phyloP scores from a whole-genome alignment of 2,113 vertebrate genomes.

The Gorilla gorilla region DNA sequence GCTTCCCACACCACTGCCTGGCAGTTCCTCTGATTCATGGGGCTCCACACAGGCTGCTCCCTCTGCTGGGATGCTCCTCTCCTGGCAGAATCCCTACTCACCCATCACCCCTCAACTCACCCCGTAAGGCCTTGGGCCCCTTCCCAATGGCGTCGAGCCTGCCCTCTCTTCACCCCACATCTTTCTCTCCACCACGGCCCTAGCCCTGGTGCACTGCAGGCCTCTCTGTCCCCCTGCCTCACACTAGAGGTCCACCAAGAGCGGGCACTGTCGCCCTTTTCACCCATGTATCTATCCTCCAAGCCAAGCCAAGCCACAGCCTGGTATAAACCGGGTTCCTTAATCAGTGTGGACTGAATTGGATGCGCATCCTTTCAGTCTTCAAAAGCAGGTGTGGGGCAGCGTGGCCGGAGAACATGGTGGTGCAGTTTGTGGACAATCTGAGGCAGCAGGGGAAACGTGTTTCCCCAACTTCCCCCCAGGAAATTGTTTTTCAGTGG shows the following conservation, averaged over 20 bases:
- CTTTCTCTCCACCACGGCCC: not conserved
- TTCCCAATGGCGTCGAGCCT: fast-evolving
- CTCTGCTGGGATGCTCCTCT: not conserved
- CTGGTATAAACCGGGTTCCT: not conserved
- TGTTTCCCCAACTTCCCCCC: not conserved
- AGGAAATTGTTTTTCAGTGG: not conserved
- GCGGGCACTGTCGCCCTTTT: not conserved
- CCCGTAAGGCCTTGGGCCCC: not conserved
- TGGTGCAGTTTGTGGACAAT: too few relatives aligned
- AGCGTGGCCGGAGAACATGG: not conserved
- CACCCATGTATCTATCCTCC: not conserved
- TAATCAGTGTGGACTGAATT: fast-evolving
- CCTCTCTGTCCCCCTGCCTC: not conserved
- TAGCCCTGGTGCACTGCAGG: not conserved
- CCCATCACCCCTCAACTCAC: not conserved
- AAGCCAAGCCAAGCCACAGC: not conserved
- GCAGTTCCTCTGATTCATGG: not conserved
- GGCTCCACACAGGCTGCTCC: not conserved
- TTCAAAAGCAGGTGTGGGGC: not conserved
- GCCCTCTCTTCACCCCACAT: fast-evolving
- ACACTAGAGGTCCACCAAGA: not conserved
- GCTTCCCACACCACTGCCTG: fast-evolving
- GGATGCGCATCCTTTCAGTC: fast-evolving
- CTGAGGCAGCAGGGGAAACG: too few relatives aligned
- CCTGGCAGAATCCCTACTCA: not conserved